Evolutionary conservation across 2,797 vertebrate species (phyloP), one percentile per base, ranked within the genome.

Genomic region (Aulostomus chinensis): DNA sequence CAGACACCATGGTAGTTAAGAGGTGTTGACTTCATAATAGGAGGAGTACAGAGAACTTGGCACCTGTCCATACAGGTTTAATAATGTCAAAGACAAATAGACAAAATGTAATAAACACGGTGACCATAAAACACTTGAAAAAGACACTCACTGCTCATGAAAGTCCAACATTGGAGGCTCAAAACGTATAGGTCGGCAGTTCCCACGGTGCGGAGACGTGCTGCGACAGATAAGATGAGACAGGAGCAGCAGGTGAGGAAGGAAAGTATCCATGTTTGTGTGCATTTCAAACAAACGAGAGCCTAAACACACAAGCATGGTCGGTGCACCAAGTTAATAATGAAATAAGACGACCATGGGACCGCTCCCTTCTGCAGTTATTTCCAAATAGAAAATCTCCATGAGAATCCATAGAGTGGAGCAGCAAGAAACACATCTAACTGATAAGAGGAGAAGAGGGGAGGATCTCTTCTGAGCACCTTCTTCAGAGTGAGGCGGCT

Each of bases 91-190:
- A 14, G 2, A n/a, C 0, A 10, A 15, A 32, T 4, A 31, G 5
- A 41, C 22, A 2, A 35, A 2, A 34, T 1, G 29, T 13, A 5
- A 12, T 13, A 29, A 15, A 17, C 15, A 18, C 1, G 55, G 4
- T 29, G 8, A 32, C 1, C 17, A 35, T 2, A n/a, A 7, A 1
- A n/a, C 7, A 7, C 3, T n/a, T n/a, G n/a, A n/a, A n/a, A n/a
- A 11, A 31, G 24, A 52, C 58, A 93, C 97, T 97, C 89, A 99
- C 97, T 99, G 96, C 91, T 99, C 96, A 43, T 96, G 94, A 85
- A 99, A 99, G 86, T 99, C 97, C 92, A 99, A 89, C 97, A 99
- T 98, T 42, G 97, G 95, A 63, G 97, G 97, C 80, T 99, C 97
- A 80, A 99, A 99, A 43, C 93, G 92, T 90, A 99, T 95, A 61